These are phyloP conservation scores for Falco columbarius DNA, from an alignment of 2,797 vertebrate genomes.

Conservation along the genomic window DNA sequence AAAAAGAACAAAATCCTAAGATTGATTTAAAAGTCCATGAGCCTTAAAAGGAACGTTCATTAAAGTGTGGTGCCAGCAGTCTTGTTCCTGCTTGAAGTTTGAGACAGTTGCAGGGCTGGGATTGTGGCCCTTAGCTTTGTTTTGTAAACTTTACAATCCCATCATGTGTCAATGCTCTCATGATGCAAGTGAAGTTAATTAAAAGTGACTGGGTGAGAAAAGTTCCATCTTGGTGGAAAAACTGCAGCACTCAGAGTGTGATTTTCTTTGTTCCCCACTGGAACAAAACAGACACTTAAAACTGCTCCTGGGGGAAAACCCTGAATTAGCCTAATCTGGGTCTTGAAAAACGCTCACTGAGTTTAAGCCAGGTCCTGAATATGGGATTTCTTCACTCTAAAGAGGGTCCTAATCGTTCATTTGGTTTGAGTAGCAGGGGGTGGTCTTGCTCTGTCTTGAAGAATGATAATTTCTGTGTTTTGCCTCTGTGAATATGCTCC, in stretches of 20 bases:
- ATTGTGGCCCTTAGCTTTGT: neutral
- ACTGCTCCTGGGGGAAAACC: neutral
- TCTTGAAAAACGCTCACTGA: neutral
- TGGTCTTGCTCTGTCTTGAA: neutral
- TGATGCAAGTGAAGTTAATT: neutral
- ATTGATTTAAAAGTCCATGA: neutral
- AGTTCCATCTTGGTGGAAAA: neutral
- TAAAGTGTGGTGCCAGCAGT: neutral
- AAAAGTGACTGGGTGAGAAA: neutral
- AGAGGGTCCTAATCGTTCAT: neutral
- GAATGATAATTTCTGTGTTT: neutral
- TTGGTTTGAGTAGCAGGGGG: neutral
- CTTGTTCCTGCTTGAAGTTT: neutral
- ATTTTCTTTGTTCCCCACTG: neutral
- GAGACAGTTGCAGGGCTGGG: neutral
- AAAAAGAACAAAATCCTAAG: neutral
- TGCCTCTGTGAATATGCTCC: neutral
- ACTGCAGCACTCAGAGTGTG: neutral
- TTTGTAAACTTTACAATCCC: neutral
- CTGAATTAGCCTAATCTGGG: slow-evolving; percentile 12
- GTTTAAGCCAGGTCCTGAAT: neutral
- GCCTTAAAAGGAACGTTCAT: neutral
- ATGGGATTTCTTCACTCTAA: neutral
- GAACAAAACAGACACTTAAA: slow-evolving; percentile 14
- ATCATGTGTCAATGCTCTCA: neutral